A percentile compares a stretch with the other conserved stretches of the same genome.
These are phyloP conservation scores for Watsonalla cultraria DNA, from an alignment of 2,888 invertebrate genomes.

Conservation along the genomic window DNA sequence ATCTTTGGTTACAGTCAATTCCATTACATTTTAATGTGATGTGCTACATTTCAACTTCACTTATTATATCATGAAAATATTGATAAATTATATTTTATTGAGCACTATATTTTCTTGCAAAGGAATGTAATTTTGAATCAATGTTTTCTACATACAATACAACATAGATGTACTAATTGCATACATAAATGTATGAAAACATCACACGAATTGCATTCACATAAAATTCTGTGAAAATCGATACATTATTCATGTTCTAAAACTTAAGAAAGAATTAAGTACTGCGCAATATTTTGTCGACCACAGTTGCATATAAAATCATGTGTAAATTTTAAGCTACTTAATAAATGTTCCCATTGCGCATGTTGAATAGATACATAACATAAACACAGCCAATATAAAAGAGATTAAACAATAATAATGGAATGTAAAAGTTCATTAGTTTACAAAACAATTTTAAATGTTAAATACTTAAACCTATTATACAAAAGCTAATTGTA, in stretches of 20 bases:
- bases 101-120: not conserved
- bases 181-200: too few species aligned
- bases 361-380: constrained; percentile 16
- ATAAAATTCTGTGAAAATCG: constrained; percentile 15
- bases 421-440: constrained; percentile 68
- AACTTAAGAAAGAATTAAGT: constrained; percentile 14
- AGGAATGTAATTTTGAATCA: not conserved
- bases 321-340: constrained; percentile 12
- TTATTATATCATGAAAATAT: not conserved
- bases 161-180: constrained; percentile 7
- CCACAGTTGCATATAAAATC: constrained; percentile 10
- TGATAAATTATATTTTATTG: not conserved
- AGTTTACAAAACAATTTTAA: constrained; percentile 38
- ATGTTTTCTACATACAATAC: constrained; percentile 6
- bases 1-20: constrained; percentile 39
- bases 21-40: constrained; percentile 11
- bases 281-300: constrained; percentile 9
- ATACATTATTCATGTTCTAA: constrained; percentile 6
- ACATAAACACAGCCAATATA: constrained; percentile 59
- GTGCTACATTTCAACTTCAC: constrained; percentile 3
- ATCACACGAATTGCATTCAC: constrained; percentile 7
- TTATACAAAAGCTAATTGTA: constrained; percentile 70
- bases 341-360: constrained; percentile 22
- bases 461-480: constrained; percentile 50
- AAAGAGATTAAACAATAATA: constrained; percentile 52